Percentiles rank a stretch among this genome's conserved stretches.
phyloP scores from a whole-genome alignment of 1,140 invertebrate genomes.

The Sarcophaga peregrina region DNA sequence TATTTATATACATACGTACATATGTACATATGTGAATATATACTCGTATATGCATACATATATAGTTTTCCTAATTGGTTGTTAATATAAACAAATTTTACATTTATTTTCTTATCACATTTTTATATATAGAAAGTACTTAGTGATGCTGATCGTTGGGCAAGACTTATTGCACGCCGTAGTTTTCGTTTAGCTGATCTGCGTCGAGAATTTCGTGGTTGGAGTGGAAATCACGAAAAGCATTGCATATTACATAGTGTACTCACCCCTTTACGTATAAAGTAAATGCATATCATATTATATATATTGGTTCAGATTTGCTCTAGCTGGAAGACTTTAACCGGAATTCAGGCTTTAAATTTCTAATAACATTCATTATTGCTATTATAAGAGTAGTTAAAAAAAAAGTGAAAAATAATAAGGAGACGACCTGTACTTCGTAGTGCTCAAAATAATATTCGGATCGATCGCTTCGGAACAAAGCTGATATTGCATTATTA shows the following conservation, averaged over 20 bases:
- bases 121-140: conserved; percentile 60
- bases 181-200: conserved; percentile 61
- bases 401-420: neutral
- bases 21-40: neutral
- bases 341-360: neutral
- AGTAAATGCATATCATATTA: conserved; percentile 47
- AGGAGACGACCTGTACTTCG: conserved; percentile 20
- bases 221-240: conserved; percentile 64
- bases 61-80: conserved; percentile 22
- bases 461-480: neutral
- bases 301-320: neutral
- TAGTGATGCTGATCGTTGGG: conserved; percentile 64
- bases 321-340: neutral
- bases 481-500: neutral
- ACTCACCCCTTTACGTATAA: conserved; percentile 62
- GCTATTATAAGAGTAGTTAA: too few relatives aligned
- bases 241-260: conserved; percentile 66
- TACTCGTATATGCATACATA: neutral
- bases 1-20: neutral
- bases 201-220: conserved; percentile 64
- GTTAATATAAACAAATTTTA: conserved; percentile 48
- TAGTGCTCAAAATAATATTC: conserved; percentile 14
- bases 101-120: conserved; percentile 21
- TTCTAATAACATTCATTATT: too few relatives aligned
- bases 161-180: conserved; percentile 59